These are phyloP conservation scores for Oreotrochilus melanogaster DNA, from an alignment of 2,113 vertebrate genomes.

Conservation along the genomic window DNA sequence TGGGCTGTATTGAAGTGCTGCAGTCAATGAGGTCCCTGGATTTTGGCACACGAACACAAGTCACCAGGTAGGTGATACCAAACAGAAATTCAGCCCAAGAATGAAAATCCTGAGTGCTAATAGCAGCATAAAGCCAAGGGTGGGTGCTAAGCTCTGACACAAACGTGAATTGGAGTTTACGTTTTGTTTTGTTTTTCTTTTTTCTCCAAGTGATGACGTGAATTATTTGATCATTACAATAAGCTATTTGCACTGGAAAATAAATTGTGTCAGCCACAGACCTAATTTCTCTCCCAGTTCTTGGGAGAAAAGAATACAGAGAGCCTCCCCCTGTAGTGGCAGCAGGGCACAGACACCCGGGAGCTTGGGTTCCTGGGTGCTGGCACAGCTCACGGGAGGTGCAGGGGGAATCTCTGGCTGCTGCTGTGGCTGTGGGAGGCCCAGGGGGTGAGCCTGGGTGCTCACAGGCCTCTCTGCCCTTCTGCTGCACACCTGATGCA, in stretches of 20 bases:
- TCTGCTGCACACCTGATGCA: neutral
- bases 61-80: constrained; percentile 87
- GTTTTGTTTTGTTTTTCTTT: neutral
- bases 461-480: fast-evolving
- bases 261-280: neutral
- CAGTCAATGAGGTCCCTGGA: constrained; percentile 94
- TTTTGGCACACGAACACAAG: constrained; percentile 90
- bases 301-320: neutral
- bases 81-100: neutral
- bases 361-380: neutral
- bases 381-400: neutral
- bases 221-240: constrained; percentile 26
- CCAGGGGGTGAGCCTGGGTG: neutral
- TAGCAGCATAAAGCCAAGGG: neutral
- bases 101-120: neutral
- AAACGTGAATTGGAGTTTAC: neutral
- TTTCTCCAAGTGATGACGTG: neutral
- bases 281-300: neutral
- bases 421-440: neutral
- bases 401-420: fast-evolving
- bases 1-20: constrained; percentile 91
- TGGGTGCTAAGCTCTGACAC: neutral
- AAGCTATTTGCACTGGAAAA: neutral
- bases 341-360: neutral
- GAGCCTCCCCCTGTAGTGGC: neutral